Evolutionary conservation across 1,140 invertebrate genomes (phyloP).

Genomic region (Drosophila athabasca): DNA sequence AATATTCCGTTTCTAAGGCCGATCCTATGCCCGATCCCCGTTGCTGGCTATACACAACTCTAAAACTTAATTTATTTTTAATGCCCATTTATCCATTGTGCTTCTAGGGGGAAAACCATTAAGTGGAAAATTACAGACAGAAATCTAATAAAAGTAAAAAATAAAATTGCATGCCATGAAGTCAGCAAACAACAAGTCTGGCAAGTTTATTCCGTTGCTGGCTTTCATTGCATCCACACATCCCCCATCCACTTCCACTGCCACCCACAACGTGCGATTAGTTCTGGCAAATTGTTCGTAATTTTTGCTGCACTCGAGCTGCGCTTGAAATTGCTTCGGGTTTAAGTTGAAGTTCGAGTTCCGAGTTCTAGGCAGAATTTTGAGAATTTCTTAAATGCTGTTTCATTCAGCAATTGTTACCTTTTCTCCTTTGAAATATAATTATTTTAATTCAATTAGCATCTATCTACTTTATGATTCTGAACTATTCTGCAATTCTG

Average conservation of each 20-base stretch:
- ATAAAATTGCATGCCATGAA: slow-evolving; percentile 62
- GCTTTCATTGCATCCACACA: slow-evolving; percentile 38
- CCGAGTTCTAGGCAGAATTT: background rate
- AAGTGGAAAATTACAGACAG: slow-evolving; percentile 59
- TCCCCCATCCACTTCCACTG: no score
- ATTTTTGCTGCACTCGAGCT: slow-evolving; percentile 28
- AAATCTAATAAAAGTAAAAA: slow-evolving; percentile 27
- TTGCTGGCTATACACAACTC: slow-evolving; percentile 29
- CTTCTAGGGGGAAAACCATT: slow-evolving; percentile 47
- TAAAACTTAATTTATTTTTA: slow-evolving; percentile 42
- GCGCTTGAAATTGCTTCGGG: slow-evolving; percentile 10
- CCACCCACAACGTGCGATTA: slow-evolving; percentile 37
- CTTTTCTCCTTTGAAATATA: no score
- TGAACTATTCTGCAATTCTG: no score
- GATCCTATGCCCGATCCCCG: no score
- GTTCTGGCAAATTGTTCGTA: slow-evolving; percentile 51
- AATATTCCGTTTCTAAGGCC: slow-evolving; percentile 34
- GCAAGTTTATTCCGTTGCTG: slow-evolving; percentile 30
- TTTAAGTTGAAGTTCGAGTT: slow-evolving; percentile 8
- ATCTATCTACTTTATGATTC: no score
- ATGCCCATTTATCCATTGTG: slow-evolving; percentile 18
- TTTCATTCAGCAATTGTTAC: no score
- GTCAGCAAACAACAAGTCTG: slow-evolving; percentile 52
- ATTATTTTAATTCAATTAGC: no score
- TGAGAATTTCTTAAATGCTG: no score